These are phyloP conservation scores for Setipinna tenuifilis DNA, from an alignment of 2,797 vertebrate genomes.

Conservation along the genomic window DNA sequence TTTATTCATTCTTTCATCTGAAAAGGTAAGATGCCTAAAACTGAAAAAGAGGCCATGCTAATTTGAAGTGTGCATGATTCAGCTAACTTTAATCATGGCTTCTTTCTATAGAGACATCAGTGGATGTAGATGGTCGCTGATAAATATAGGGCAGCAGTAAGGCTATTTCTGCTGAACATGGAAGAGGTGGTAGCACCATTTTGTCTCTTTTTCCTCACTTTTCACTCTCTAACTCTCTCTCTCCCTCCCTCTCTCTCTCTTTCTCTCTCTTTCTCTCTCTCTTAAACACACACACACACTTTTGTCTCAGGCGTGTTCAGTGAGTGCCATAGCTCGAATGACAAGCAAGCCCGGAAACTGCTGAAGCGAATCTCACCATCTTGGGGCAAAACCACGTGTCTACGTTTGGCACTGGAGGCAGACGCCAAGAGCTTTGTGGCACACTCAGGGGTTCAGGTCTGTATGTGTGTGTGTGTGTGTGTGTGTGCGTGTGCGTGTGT, in stretches of 20 bases:
- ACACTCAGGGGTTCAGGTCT: constrained; percentile 84
- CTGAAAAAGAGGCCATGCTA: constrained; percentile 6
- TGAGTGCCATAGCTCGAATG: constrained; percentile 84
- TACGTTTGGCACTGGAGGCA: constrained; percentile 88
- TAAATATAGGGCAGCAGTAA: background rate
- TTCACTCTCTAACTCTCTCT: too few relatives aligned
- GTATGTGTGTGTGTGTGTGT: background rate
- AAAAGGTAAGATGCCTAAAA: background rate
- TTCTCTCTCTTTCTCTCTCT: background rate
- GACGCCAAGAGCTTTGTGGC: constrained; percentile 89
- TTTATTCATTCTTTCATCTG: background rate
- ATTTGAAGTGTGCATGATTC: constrained; percentile 10
- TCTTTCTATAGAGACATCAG: background rate
- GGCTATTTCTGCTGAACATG: background rate
- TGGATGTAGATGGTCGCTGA: background rate
- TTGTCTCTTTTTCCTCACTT: background rate
- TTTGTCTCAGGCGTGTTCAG: constrained; percentile 84
- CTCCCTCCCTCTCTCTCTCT: background rate
- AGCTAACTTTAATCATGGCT: background rate
- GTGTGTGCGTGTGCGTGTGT: background rate
- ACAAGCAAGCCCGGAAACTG: constrained; percentile 84
- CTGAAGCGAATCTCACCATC: constrained; percentile 82
- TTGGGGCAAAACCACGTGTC: constrained; percentile 90
- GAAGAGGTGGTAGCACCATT: background rate
- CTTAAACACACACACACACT: background rate